Conservation (phyloP, 2,797 vertebrate genomes). For the Poeciliopsis paucimaculata region DNA sequence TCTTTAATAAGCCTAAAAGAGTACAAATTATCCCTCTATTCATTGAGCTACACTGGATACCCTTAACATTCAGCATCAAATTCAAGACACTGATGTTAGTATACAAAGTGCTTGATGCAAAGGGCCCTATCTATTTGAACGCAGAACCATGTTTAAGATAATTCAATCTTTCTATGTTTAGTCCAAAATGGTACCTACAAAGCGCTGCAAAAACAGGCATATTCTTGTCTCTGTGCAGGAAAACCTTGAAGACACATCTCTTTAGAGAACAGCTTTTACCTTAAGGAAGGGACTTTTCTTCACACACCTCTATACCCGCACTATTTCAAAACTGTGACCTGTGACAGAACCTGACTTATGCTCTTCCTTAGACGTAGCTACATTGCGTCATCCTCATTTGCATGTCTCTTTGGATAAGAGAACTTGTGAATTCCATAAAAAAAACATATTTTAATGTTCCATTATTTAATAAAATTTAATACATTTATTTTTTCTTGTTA, state of each 20-base stretch:
- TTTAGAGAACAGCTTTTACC: neutral
- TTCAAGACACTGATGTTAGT: neutral
- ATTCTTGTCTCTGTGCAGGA: neutral
- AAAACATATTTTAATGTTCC: neutral
- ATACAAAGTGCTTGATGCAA: neutral
- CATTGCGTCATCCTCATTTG: neutral
- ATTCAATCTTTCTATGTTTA: neutral
- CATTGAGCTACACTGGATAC: neutral
- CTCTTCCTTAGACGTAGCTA: neutral
- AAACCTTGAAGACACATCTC: neutral
- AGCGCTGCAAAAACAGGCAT: neutral
- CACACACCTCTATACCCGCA: neutral
- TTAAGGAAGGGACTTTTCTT: neutral
- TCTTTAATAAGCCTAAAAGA: neutral
- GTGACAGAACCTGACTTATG: neutral
- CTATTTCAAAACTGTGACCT: neutral
- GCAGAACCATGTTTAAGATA: neutral
- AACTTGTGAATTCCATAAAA: neutral
- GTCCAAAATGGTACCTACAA: neutral
- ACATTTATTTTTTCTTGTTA: neutral
- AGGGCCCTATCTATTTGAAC: neutral
- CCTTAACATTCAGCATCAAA: neutral
- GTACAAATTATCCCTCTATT: neutral
- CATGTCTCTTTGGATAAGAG: neutral
- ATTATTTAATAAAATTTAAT: neutral